Base-by-base conservation (phyloP, 2,113 vertebrate species). In the Xyrauchen texanus region DNA sequence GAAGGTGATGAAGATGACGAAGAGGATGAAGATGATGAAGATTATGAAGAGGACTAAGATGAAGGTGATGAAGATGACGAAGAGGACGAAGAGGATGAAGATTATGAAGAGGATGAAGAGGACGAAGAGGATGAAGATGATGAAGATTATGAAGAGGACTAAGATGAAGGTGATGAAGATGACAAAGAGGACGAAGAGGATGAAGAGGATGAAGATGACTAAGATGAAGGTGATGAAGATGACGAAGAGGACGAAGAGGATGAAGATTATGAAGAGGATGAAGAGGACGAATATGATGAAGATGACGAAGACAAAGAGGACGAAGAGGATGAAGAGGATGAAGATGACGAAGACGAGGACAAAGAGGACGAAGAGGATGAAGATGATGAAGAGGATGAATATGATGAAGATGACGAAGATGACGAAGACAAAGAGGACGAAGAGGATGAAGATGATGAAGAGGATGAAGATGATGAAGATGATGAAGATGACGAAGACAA, bases 271-370 rank as follows among this genome's bases (percentile, higher is more conserved):
- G 79, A 70, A 15, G 61, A 78, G 3, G 69, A 81, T 34, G 75
- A 55, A 3, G 62, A 16, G 16, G 72, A 78, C 8, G 47, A n/a
- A 11, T 58, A 52, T 67, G 63, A 42, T 34, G 21, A 34, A n/a
- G n/a, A n/a, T n/a, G n/a, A n/a, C n/a, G n/a, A n/a, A n/a, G n/a
- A n/a, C n/a, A n/a, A n/a, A n/a, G n/a, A n/a, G n/a, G n/a, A n/a
- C n/a, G n/a, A n/a, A n/a, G n/a, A n/a, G n/a, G 70, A 73, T 2
- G 79, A 70, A 15, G 61, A 78, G 3, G 69, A 81, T 34, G 75
- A 55, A 3, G 62, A 16, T 42, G 72, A 78, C 8, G 47, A n/a
- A 11, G 63, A 52, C 62, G 63, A 42, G 1, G 21, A 34, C n/a
- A n/a, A n/a, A 15, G 61, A 78, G 3, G 69, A 81, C 15, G 75